phyloP scores from a whole-genome alignment of 2,888 invertebrate genomes.

The Antitype chi region DNA sequence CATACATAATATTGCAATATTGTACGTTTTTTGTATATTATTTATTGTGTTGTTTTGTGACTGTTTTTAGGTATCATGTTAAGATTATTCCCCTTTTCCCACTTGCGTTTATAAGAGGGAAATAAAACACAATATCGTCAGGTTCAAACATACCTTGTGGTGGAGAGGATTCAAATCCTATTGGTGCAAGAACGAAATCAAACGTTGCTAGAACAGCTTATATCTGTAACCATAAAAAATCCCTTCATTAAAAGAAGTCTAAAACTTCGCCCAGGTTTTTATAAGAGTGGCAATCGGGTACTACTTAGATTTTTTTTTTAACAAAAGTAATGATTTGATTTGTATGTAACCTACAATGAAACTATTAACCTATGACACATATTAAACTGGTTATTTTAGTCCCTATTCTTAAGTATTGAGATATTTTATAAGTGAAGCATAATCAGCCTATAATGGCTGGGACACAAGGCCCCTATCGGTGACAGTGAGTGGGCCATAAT shows the following conservation, averaged over 20 bases:
- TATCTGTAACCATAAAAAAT: neutral
- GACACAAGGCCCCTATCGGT: no score
- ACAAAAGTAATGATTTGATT: no score
- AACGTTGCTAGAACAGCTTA: neutral
- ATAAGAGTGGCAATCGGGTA: no score
- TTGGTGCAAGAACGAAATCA: neutral
- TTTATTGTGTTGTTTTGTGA: conserved; percentile 28
- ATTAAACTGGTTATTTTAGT: neutral
- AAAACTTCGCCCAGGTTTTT: no score
- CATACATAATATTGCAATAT: conserved; percentile 44
- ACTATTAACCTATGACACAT: neutral
- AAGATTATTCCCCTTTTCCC: neutral
- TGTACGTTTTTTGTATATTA: conserved; percentile 8
- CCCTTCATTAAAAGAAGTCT: no score
- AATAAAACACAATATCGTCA: neutral
- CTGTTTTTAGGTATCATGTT: conserved; percentile 9
- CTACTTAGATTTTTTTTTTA: no score
- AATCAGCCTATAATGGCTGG: no score
- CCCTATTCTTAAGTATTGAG: neutral
- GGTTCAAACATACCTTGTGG: neutral
- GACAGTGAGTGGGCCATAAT: no score
- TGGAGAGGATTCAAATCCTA: neutral
- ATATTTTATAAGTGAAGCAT: no score
- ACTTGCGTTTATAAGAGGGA: neutral
- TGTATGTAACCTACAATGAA: no score